A percentile compares a stretch with the other conserved stretches of the same genome.
Evolutionary conservation across 2,797 vertebrate species (phyloP).

Genomic region (Rhinoraja longicauda): DNA sequence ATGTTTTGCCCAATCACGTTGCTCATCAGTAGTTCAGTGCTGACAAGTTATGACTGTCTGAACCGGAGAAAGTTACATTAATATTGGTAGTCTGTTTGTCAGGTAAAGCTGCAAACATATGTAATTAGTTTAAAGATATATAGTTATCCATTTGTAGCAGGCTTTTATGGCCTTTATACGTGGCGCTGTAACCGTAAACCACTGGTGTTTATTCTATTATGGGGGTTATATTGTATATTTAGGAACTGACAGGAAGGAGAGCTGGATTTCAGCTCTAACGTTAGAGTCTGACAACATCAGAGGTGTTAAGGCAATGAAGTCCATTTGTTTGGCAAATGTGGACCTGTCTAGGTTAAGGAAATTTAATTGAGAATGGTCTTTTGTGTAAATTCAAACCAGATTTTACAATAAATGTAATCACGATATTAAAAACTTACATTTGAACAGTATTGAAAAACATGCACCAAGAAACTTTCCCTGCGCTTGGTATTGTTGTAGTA

Average conservation of each 20-base stretch:
- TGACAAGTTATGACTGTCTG: conserved; percentile 35
- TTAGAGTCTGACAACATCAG: neutral
- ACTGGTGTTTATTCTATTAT: neutral
- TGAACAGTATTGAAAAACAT: neutral
- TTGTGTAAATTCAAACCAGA: neutral
- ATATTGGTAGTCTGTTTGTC: conserved; percentile 16
- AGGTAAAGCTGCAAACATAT: conserved; percentile 12
- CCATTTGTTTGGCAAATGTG: neutral
- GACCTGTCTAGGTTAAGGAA: neutral
- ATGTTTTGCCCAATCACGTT: conserved; percentile 23
- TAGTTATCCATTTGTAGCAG: conserved; percentile 2
- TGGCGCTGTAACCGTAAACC: neutral
- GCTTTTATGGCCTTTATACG: neutral
- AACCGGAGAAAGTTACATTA: conserved; percentile 35
- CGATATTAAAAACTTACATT: neutral
- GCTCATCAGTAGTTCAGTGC: conserved; percentile 29
- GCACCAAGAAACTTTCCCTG: no score
- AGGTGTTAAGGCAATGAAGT: neutral
- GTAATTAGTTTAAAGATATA: conserved; percentile 16
- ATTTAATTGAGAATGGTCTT: neutral
- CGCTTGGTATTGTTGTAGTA: neutral
- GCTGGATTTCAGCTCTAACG: neutral
- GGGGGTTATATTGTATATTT: neutral
- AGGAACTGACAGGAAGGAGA: neutral
- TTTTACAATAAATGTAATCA: neutral